Evolutionary conservation across 2,797 vertebrate genomes (phyloP).

Genomic region (Sebastes diaconus): DNA sequence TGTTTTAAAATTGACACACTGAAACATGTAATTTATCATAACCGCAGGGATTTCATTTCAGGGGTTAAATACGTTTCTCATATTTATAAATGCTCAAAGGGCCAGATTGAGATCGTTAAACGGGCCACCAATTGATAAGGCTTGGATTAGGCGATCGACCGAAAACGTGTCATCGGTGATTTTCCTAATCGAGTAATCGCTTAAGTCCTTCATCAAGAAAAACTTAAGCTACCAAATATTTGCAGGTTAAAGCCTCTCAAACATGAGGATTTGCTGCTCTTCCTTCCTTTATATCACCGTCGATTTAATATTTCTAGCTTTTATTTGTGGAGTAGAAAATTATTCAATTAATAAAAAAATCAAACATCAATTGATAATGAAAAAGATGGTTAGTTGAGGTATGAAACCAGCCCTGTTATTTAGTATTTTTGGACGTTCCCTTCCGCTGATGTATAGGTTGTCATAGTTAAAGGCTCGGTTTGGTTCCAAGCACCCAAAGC

Average conservation of each 20-base stretch:
- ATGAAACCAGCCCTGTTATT: neutral
- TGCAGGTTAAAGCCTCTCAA: neutral
- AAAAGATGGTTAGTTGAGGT: neutral
- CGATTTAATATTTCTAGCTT: neutral
- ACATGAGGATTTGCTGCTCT: neutral
- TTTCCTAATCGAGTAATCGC: neutral
- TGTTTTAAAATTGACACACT: neutral
- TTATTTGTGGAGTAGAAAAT: neutral
- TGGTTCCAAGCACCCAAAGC: slow-evolving; percentile 43
- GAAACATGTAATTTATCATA: neutral
- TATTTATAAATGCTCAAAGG: neutral
- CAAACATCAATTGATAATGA: neutral
- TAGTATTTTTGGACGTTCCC: neutral
- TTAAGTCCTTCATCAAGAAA: neutral
- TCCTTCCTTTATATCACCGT: neutral
- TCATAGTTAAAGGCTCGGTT: slow-evolving; percentile 43
- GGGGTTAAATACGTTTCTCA: neutral
- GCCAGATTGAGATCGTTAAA: too few species aligned
- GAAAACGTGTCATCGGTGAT: too few species aligned
- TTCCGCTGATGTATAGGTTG: neutral
- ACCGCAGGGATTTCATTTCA: neutral
- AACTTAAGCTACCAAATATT: neutral
- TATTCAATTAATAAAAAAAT: neutral
- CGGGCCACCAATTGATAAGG: too few species aligned
- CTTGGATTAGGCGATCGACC: too few species aligned